Percentiles rank a stretch among this genome's conserved stretches.
Evolutionary conservation across 2,888 invertebrate species (phyloP).

Genomic region (Tortrix viridana): DNA sequence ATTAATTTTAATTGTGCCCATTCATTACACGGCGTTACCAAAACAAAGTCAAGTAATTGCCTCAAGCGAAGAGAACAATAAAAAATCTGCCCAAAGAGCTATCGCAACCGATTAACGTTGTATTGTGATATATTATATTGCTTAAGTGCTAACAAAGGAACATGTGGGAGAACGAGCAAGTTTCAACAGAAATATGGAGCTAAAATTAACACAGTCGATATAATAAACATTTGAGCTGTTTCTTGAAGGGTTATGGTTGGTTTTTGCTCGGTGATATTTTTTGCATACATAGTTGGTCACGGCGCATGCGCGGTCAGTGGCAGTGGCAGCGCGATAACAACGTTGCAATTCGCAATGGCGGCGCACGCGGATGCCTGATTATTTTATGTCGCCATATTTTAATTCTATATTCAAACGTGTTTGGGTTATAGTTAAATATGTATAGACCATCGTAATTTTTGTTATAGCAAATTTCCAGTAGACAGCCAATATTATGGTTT

Average conservation of each 20-base stretch:
- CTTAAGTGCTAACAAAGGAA: constrained; percentile 28
- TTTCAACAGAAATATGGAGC: constrained; percentile 32
- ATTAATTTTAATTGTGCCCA: constrained; percentile 7
- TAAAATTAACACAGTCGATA: constrained; percentile 24
- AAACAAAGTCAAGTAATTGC: constrained; percentile 15
- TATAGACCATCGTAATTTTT: background rate
- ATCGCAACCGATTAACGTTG: constrained; percentile 8
- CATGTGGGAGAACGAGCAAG: constrained; percentile 33
- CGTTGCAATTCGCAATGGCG: constrained; percentile 18
- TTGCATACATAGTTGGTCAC: constrained; percentile 32
- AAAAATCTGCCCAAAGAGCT: constrained; percentile 12
- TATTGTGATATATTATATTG: too few relatives aligned
- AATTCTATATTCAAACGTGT: background rate
- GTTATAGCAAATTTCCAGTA: too few relatives aligned
- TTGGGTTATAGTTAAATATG: background rate
- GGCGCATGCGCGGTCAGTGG: constrained; percentile 35
- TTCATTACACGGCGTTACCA: constrained; percentile 7
- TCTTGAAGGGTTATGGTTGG: background rate
- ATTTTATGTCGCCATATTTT: constrained; percentile 10
- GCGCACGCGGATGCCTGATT: constrained; percentile 22
- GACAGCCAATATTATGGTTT: too few relatives aligned
- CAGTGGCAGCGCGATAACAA: constrained; percentile 36
- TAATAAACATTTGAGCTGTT: constrained; percentile 4
- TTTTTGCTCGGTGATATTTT: constrained; percentile 16
- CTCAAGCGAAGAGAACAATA: constrained; percentile 1